Conservation (phyloP, 1,140 invertebrate species). For the Nasonia giraulti region DNA sequence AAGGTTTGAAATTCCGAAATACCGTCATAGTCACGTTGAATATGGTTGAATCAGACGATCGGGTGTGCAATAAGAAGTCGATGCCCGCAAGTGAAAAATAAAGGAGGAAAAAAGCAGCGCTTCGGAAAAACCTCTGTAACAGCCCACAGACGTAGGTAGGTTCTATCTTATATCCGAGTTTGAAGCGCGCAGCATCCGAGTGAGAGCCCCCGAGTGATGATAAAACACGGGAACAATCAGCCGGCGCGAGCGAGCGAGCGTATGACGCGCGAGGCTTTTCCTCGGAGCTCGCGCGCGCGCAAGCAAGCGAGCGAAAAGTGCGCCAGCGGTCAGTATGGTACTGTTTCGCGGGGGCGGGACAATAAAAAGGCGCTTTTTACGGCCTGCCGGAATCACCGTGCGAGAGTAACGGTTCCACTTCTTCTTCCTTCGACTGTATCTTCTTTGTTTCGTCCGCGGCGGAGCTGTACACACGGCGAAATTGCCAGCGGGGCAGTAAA, state of each 20-base stretch:
- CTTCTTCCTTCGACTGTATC: background rate
- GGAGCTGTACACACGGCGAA: background rate
- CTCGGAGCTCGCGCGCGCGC: too few relatives aligned
- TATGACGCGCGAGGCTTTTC: conserved; percentile 14
- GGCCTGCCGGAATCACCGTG: conserved; percentile 14
- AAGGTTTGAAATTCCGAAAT: too few relatives aligned
- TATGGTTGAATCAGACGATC: too few relatives aligned
- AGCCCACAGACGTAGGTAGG: background rate
- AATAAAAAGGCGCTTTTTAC: conserved; percentile 47
- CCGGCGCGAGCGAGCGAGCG: background rate
- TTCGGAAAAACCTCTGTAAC: conserved; percentile 10
- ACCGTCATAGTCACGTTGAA: too few relatives aligned
- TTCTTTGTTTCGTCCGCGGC: too few relatives aligned
- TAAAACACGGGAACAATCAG: conserved; percentile 45
- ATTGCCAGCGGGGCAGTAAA: conserved; percentile 49
- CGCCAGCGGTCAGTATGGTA: conserved; percentile 9
- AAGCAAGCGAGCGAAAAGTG: too few relatives aligned
- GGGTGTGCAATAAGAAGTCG: too few relatives aligned
- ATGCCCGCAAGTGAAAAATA: too few relatives aligned
- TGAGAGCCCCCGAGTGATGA: conserved; percentile 44
- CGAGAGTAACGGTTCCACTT: background rate
- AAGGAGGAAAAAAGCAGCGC: too few relatives aligned
- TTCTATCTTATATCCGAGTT: conserved; percentile 4
- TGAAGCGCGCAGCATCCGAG: background rate
- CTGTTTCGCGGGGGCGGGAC: conserved; percentile 34